phyloP scores from a whole-genome alignment of 1,140 invertebrate species.

The Drosophila baimaii region DNA sequence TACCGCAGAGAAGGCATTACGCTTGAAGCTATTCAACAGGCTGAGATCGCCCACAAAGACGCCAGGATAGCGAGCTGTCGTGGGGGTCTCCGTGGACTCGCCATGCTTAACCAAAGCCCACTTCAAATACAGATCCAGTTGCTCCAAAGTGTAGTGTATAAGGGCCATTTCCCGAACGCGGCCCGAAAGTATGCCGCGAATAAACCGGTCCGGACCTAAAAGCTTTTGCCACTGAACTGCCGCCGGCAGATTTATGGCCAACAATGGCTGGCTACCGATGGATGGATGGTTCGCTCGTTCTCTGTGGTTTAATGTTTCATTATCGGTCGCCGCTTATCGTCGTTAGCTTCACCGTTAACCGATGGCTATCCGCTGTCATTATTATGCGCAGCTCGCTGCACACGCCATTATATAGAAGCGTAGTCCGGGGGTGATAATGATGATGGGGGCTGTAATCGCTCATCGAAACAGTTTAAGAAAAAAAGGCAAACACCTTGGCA shows the following conservation, averaged over 20 bases:
- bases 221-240: conserved; percentile 30
- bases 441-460: conserved; percentile 22
- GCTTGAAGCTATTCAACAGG: conserved; percentile 27
- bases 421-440: conserved; percentile 6
- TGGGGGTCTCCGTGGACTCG: conserved; percentile 6
- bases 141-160: conserved; percentile 37
- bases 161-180: conserved; percentile 41
- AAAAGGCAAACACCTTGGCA: conserved; percentile 1
- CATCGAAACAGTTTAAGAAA: conserved; percentile 5
- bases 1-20: conserved; percentile 35
- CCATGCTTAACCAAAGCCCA: conserved; percentile 22
- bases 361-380: conserved; percentile 64
- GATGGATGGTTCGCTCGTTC: neutral
- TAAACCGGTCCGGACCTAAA: conserved; percentile 11
- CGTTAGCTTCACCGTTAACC: conserved; percentile 27
- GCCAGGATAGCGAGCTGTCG: conserved; percentile 25
- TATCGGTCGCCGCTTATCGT: conserved; percentile 45
- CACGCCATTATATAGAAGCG: conserved; percentile 22
- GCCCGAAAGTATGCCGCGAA: conserved; percentile 52
- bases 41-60: conserved; percentile 49
- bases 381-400: conserved; percentile 44
- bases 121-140: conserved; percentile 35
- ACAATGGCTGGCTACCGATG: conserved; percentile 12
- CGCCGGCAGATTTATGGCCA: conserved; percentile 36
- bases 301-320: conserved; percentile 27